Conservation (phyloP, 2,113 vertebrate species). For the Aleadryas rufinucha region DNA sequence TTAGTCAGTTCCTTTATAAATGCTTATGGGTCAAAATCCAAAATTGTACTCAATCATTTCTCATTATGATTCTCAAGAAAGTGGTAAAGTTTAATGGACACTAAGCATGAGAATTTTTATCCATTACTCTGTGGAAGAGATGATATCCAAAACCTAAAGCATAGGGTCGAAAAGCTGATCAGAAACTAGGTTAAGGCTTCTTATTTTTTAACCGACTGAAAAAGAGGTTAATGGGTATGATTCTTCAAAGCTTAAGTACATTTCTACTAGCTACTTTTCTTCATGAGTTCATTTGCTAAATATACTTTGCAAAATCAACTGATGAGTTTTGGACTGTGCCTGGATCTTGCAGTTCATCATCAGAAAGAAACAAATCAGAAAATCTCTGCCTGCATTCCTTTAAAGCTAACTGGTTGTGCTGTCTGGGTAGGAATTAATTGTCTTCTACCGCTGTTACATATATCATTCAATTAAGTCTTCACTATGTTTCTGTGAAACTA, state of each 20-base stretch:
- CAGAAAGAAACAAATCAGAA: not conserved
- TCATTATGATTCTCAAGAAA: not conserved
- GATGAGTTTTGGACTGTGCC: not conserved
- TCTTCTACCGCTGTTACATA: not conserved
- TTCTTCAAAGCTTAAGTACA: not conserved
- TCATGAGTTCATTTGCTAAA: not conserved
- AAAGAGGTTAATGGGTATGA: not conserved
- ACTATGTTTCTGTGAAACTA: not conserved
- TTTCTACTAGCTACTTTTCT: not conserved
- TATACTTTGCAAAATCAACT: not conserved
- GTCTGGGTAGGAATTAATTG: not conserved
- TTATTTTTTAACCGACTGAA: not conserved
- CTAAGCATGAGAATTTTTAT: rapidly evolving
- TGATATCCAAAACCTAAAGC: not conserved
- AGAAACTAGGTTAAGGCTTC: not conserved
- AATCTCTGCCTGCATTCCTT: not conserved
- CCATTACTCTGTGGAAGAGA: not conserved
- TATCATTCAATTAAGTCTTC: not conserved
- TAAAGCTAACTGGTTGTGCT: not conserved
- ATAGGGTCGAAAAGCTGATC: not conserved
- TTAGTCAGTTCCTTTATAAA: not conserved
- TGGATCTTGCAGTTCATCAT: not conserved
- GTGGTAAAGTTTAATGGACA: not conserved
- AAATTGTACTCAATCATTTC: not conserved
- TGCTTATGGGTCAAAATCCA: not conserved